Percentiles rank a stretch among this genome's conserved stretches.
Conservation (phyloP, 1,140 invertebrate genomes). For the Macrostomum lignano region DNA sequence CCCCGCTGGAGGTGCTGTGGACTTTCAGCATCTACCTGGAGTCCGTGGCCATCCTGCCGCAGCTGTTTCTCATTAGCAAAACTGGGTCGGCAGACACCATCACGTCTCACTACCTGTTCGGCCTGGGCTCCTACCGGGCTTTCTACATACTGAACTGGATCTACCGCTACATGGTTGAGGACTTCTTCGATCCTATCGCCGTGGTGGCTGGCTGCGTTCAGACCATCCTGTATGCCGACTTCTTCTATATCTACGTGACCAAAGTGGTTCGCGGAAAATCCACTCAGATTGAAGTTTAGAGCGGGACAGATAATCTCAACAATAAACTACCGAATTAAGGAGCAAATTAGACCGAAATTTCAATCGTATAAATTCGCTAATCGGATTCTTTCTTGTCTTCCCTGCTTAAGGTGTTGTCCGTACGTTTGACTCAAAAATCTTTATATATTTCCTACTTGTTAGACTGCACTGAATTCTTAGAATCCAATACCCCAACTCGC, state of each 20-base stretch:
- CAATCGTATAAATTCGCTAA: too few species aligned
- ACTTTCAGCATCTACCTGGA: slow-evolving; percentile 98
- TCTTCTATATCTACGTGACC: slow-evolving; percentile 98
- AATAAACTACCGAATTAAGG: too few species aligned
- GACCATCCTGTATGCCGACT: slow-evolving; percentile 93
- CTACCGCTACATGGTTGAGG: slow-evolving; percentile 59
- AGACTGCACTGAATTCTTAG: too few species aligned
- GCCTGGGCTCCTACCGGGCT: slow-evolving; percentile 71
- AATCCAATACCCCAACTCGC: too few species aligned
- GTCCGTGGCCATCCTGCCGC: slow-evolving; percentile 86
- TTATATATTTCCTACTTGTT: too few species aligned
- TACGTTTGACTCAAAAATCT: too few species aligned
- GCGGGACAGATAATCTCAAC: too few species aligned
- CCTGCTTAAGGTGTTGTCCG: too few species aligned
- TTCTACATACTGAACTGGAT: slow-evolving; percentile 96
- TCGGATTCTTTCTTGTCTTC: too few species aligned
- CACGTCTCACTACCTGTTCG: slow-evolving; percentile 94
- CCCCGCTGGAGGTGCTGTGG: slow-evolving; percentile 73
- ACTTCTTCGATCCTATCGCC: slow-evolving; percentile 76
- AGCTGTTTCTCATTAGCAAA: slow-evolving; percentile 89
- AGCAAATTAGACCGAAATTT: too few species aligned
- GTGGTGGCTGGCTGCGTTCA: slow-evolving; percentile 66
- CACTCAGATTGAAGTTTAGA: too few species aligned
- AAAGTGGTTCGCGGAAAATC: too few species aligned
- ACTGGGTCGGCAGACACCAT: slow-evolving; percentile 97